Conservation (phyloP, 2,797 vertebrate genomes). For the Tangara arthus region DNA sequence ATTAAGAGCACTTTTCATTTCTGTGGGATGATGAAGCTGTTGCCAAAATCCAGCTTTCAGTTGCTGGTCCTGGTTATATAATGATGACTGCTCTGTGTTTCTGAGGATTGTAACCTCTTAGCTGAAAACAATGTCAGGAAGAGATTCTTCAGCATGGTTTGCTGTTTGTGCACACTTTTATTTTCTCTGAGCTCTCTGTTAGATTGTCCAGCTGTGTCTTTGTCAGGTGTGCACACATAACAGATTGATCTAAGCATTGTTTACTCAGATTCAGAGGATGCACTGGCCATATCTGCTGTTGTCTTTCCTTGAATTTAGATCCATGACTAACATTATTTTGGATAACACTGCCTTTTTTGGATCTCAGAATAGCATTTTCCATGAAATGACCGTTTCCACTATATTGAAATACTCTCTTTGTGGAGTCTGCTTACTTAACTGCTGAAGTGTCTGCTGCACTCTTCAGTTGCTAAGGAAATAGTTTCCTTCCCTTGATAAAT, state of each 20-base stretch:
- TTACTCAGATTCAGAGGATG: not conserved
- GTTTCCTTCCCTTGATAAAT: not conserved
- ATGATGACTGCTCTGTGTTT: not conserved
- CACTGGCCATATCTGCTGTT: not conserved
- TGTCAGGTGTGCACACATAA: not conserved
- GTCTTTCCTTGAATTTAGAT: not conserved
- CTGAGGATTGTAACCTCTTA: not conserved
- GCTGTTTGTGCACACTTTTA: not conserved
- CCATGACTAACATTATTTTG: not conserved
- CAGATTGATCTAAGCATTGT: not conserved
- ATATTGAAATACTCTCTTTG: not conserved
- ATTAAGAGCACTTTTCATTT: not conserved
- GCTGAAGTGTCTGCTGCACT: not conserved
- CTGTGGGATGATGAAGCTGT: not conserved
- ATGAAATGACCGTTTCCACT: not conserved
- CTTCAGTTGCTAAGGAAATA: not conserved
- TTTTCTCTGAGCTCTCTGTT: not conserved
- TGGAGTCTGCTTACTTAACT: not conserved
- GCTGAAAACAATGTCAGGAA: not conserved
- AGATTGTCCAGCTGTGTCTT: not conserved
- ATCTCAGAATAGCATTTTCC: not conserved
- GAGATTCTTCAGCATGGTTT: not conserved
- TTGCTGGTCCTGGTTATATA: not conserved
- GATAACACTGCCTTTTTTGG: not conserved
- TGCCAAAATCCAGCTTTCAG: not conserved